Evolutionary conservation across 2,888 invertebrate genomes (phyloP).

Genomic region (Heliconius erato): DNA sequence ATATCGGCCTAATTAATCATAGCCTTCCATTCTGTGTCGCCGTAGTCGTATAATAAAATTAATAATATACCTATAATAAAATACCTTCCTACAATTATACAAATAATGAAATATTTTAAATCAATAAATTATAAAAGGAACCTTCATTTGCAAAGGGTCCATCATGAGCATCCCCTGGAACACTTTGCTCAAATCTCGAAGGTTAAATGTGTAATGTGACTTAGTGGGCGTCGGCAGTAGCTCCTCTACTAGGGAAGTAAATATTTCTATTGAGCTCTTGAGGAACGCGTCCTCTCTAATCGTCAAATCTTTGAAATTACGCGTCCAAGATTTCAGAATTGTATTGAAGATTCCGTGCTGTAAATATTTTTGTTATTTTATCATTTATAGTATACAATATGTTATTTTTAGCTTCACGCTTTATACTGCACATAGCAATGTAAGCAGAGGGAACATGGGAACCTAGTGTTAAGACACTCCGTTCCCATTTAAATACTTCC

Average conservation of each 20-base stretch:
- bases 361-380: slow-evolving; percentile 44
- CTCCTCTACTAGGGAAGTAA: slow-evolving; percentile 87
- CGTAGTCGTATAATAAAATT: too few species aligned
- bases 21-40: too few species aligned
- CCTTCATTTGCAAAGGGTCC: slow-evolving; percentile 87
- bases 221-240: slow-evolving; percentile 95
- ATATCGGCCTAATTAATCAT: too few species aligned
- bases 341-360: slow-evolving; percentile 88
- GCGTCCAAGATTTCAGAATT: slow-evolving; percentile 89
- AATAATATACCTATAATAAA: too few species aligned
- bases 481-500: too few species aligned
- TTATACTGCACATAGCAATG: neutral
- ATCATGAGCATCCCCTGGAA: slow-evolving; percentile 92
- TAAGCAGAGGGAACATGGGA: too few species aligned
- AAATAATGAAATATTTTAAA: too few species aligned
- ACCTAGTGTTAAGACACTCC: neutral
- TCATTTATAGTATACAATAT: too few species aligned
- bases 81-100: too few species aligned
- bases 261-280: slow-evolving; percentile 88
- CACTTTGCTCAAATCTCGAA: slow-evolving; percentile 94
- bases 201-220: slow-evolving; percentile 96
- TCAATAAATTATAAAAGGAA: slow-evolving; percentile 61
- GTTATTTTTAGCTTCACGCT: too few species aligned
- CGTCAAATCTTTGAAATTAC: slow-evolving; percentile 65
- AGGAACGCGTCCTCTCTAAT: slow-evolving; percentile 84